These are phyloP conservation scores for Rhinoraja longicauda DNA, from an alignment of 2,797 vertebrate species.

Conservation along the genomic window DNA sequence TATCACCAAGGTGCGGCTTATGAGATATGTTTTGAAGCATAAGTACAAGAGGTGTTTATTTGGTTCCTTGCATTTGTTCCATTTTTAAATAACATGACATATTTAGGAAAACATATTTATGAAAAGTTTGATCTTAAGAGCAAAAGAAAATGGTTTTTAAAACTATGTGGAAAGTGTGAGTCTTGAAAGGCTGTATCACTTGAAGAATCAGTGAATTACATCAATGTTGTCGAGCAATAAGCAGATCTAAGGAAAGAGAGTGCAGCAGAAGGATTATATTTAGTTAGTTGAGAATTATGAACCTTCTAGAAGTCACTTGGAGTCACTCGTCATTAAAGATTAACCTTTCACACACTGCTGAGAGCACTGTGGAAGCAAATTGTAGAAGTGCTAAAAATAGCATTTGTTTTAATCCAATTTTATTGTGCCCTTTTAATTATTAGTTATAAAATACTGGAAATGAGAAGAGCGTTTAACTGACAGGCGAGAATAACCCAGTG, in stretches of 20 bases:
- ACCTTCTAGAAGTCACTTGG: neutral
- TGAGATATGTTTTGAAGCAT: neutral
- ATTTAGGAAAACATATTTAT: neutral
- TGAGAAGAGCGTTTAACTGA: neutral
- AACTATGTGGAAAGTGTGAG: neutral
- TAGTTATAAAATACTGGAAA: neutral
- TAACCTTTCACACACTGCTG: neutral
- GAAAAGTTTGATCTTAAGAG: neutral
- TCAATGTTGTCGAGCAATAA: neutral
- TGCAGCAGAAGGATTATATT: neutral
- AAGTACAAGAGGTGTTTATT: neutral
- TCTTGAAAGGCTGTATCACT: neutral
- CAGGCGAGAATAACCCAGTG: neutral
- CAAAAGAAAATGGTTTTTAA: neutral
- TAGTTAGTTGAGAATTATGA: neutral
- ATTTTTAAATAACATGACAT: neutral
- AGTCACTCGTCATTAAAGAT: neutral
- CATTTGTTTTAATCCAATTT: neutral
- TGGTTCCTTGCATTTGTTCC: neutral
- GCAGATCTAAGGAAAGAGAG: neutral
- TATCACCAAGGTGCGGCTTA: neutral
- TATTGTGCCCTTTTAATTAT: neutral
- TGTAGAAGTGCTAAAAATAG: neutral
- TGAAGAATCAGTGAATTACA: neutral
- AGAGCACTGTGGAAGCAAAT: neutral